phyloP scores from a whole-genome alignment of 2,113 vertebrate species.

The Pygoscelis adeliae region DNA sequence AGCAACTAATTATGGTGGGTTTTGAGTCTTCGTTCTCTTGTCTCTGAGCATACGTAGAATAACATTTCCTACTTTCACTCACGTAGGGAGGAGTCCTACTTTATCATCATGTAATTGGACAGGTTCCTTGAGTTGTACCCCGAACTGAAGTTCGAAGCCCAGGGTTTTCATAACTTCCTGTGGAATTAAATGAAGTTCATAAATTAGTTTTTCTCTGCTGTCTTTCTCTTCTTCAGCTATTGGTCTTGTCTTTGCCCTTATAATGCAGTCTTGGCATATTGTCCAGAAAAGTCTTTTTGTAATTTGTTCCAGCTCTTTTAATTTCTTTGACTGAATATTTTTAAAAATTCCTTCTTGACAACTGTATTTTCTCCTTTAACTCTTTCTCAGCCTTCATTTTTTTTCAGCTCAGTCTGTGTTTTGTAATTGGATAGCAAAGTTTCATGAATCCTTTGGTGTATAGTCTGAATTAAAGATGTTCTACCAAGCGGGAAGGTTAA shows the following conservation, averaged over 20 bases:
- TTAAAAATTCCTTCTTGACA: neutral
- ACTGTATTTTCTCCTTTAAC: neutral
- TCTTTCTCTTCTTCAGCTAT: neutral
- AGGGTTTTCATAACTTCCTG: neutral
- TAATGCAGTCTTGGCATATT: neutral
- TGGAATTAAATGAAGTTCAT: neutral
- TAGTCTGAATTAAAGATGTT: neutral
- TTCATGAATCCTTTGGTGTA: neutral
- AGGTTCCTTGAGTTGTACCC: neutral
- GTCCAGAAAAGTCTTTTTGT: neutral
- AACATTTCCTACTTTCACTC: neutral
- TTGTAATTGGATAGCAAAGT: neutral
- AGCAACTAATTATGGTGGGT: neutral
- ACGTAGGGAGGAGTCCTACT: neutral
- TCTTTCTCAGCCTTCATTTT: neutral
- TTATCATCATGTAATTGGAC: neutral
- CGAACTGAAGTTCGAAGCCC: neutral
- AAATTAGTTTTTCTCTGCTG: neutral
- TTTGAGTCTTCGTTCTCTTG: neutral
- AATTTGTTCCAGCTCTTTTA: neutral
- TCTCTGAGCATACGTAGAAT: neutral
- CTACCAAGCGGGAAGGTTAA: neutral
- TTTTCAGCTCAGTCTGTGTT: neutral
- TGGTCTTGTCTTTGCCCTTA: neutral
- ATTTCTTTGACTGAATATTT: neutral